phyloP scores from a whole-genome alignment of 2,888 invertebrate species.

The Harpalus rubripes region DNA sequence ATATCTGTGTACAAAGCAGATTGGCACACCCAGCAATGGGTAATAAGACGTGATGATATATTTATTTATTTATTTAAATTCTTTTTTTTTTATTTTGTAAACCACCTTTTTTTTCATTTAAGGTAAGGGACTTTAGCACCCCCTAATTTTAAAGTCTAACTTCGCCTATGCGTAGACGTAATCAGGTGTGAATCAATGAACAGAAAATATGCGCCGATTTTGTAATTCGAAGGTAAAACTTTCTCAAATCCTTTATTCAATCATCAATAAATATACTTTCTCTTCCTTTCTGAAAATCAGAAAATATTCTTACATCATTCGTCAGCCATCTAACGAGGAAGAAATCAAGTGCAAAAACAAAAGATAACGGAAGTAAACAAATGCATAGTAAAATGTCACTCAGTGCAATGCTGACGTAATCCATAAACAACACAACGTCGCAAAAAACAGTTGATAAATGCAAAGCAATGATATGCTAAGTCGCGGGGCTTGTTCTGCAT shows the following conservation, averaged over 20 bases:
- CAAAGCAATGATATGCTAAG: conserved; percentile 40
- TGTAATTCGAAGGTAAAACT: conserved; percentile 31
- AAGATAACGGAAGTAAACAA: conserved; percentile 48
- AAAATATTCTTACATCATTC: conserved; percentile 15
- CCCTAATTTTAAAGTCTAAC: too few relatives aligned
- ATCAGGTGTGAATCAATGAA: conserved; percentile 6
- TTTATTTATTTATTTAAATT: too few relatives aligned
- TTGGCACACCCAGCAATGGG: too few relatives aligned
- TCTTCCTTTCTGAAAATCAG: conserved; percentile 7
- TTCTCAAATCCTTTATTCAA: conserved; percentile 29
- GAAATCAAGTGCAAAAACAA: conserved; percentile 38
- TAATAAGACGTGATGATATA: too few relatives aligned
- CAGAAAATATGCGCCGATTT: conserved; percentile 16
- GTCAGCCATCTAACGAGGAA: conserved; percentile 13
- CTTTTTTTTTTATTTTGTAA: too few relatives aligned
- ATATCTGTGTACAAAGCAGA: too few relatives aligned
- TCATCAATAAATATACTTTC: conserved; percentile 36
- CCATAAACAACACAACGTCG: conserved; percentile 30
- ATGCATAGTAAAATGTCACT: conserved; percentile 11
- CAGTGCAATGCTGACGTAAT: conserved; percentile 34
- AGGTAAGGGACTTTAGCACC: too few relatives aligned
- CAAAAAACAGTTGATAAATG: conserved; percentile 48
- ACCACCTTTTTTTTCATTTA: too few relatives aligned
- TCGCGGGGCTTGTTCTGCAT: conserved; percentile 10
- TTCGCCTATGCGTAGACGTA: conserved; percentile 4